Base-by-base conservation (phyloP, 2,113 vertebrate species). In the Benitochromis conjunctus region DNA sequence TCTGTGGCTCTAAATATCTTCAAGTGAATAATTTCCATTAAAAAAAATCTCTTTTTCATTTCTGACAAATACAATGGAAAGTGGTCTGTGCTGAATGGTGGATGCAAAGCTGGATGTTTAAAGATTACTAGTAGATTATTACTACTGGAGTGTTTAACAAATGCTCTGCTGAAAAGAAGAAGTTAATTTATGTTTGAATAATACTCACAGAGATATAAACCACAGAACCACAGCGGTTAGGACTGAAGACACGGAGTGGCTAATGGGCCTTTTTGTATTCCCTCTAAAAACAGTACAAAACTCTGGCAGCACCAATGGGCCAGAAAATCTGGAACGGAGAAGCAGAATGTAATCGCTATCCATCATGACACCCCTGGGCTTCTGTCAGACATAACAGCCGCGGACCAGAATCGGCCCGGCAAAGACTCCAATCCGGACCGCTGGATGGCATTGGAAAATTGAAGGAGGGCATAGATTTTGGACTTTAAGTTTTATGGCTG, bases 331-430 rank as follows among this genome's bases (percentile, higher is more conserved):
- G 83, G n/a, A 64, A 9, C 43, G 55, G 66, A 38, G 34, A 90
- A 79, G 86, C 58, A 60, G 76, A 88, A 82, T 29, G 10, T 29
- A 80, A 83, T 92, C 53, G 18, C 78, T 80, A 80, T 88, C 91
- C 57, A 91, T 88, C 77, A 86, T 19, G 14, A 41, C 58, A 83
- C 83, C 34, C 71, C 66, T 92, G 82, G 55, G 26, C 66, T 77
- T 88, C 74, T 82, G 62, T 66, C 36, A 66, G 21, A 66, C 62
- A 41, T 66, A 66, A 66, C 36, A 41, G 19, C 34, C 7, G 4
- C 19, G 36, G 62, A 41, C 36, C 62, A 66, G 36, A 41, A 66
- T 41, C 38, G 36, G 4, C 11, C 11, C 1, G 4, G 38, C 36
- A 41, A 66, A 41, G 36, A 66, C 36, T 41, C n/a, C 36, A 66